phyloP scores from a whole-genome alignment of 2,113 vertebrate genomes.

The Mungos mungo region DNA sequence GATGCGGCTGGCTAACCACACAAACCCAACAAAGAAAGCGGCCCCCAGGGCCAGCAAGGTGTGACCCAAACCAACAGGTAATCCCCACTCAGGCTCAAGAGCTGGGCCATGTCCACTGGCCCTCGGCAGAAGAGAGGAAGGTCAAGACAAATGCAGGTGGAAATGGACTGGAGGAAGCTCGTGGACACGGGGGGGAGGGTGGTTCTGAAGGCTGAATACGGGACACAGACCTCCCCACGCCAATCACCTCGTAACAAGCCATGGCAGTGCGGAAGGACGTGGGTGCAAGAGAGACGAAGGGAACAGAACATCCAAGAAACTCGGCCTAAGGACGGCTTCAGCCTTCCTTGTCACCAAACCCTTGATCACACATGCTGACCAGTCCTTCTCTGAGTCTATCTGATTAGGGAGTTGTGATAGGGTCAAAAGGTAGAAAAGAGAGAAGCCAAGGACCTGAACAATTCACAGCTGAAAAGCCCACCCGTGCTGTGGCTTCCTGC shows the following conservation, averaged over 20 bases:
- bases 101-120: background rate
- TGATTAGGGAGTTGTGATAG: background rate
- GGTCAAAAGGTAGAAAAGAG: background rate
- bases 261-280: accelerated
- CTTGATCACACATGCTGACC: background rate
- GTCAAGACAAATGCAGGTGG: background rate
- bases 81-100: background rate
- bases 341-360: background rate
- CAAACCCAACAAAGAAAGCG: background rate
- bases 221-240: background rate
- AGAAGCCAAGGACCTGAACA: background rate
- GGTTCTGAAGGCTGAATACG: background rate
- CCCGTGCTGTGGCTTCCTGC: background rate
- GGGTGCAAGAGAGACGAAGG: background rate
- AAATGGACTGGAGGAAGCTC: background rate
- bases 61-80: background rate
- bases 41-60: background rate
- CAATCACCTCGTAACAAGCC: background rate
- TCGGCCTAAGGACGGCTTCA: background rate
- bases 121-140: background rate
- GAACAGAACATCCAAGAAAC: background rate
- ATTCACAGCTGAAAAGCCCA: background rate
- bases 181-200: background rate
- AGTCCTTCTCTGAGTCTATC: background rate
- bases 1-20: background rate